Evolutionary conservation across 2,888 invertebrate genomes (phyloP).

Genomic region (Scelioninae gen. 1): DNA sequence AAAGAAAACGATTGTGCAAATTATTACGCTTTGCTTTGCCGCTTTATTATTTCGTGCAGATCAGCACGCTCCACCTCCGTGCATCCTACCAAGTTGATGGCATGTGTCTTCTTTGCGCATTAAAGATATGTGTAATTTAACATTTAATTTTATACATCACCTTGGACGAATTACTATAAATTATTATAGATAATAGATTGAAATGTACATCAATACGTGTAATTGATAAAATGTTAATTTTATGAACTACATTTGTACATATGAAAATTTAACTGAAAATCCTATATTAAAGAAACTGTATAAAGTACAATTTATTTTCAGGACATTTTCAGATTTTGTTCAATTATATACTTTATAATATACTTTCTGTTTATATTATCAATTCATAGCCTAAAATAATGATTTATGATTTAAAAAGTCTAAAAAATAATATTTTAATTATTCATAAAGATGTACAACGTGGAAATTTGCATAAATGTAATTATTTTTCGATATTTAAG

Average conservation of each 20-base stretch:
- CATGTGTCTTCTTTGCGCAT: conserved; percentile 16
- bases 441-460: too few relatives aligned
- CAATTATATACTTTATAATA: too few relatives aligned
- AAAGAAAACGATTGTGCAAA: conserved; percentile 42
- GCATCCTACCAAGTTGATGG: conserved; percentile 9
- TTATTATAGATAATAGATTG: not conserved
- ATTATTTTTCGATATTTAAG: too few relatives aligned
- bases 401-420: too few relatives aligned
- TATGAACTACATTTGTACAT: not conserved
- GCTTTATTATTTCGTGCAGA: conserved; percentile 60
- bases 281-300: not conserved
- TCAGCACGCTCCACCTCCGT: conserved; percentile 36
- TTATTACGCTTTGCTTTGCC: conserved; percentile 32
- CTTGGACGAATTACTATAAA: conserved; percentile 28
- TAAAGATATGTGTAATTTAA: conserved; percentile 24
- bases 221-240: too few relatives aligned
- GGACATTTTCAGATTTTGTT: too few relatives aligned
- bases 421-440: too few relatives aligned
- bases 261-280: too few relatives aligned
- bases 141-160: conserved; percentile 46
- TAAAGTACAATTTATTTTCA: not conserved
- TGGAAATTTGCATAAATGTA: too few relatives aligned
- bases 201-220: conserved; percentile 1
- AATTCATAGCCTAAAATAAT: too few relatives aligned
- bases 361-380: too few relatives aligned